phyloP scores from a whole-genome alignment of 2,888 invertebrate species.

The Eledone cirrhosa region DNA sequence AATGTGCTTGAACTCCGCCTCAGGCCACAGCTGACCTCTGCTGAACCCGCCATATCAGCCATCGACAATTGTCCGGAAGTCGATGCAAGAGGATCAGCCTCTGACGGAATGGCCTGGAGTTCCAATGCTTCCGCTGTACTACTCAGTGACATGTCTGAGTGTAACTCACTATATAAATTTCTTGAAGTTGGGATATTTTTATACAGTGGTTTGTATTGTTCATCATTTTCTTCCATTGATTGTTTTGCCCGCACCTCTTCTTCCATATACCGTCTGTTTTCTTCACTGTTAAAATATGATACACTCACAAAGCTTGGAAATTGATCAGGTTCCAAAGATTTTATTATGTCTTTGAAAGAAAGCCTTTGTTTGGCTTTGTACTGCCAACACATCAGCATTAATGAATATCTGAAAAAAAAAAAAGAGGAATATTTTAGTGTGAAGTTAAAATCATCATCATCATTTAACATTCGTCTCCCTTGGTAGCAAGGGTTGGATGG shows the following conservation, averaged over 20 bases:
- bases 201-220: conserved; percentile 23
- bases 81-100: conserved; percentile 20
- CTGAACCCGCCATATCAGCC: neutral
- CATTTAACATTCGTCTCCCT: too few species aligned
- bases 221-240: neutral
- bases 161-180: conserved; percentile 7
- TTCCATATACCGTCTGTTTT: conserved; percentile 36
- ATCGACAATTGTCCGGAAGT: conserved; percentile 15
- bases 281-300: conserved; percentile 71
- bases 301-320: conserved; percentile 73
- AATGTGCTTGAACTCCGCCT: conserved; percentile 11
- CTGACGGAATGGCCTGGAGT: conserved; percentile 22
- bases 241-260: neutral
- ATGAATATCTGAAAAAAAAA: conserved; percentile 72
- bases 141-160: neutral
- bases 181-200: conserved; percentile 9
- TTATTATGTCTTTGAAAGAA: conserved; percentile 78
- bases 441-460: neutral
- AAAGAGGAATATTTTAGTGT: neutral
- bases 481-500: too few species aligned
- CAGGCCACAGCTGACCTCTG: conserved; percentile 1
- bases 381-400: conserved; percentile 94
- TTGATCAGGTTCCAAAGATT: conserved; percentile 77
- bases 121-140: conserved; percentile 19
- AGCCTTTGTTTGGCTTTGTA: conserved; percentile 83